phyloP scores from a whole-genome alignment of 2,888 invertebrate genomes.

The Drosophila dives region DNA sequence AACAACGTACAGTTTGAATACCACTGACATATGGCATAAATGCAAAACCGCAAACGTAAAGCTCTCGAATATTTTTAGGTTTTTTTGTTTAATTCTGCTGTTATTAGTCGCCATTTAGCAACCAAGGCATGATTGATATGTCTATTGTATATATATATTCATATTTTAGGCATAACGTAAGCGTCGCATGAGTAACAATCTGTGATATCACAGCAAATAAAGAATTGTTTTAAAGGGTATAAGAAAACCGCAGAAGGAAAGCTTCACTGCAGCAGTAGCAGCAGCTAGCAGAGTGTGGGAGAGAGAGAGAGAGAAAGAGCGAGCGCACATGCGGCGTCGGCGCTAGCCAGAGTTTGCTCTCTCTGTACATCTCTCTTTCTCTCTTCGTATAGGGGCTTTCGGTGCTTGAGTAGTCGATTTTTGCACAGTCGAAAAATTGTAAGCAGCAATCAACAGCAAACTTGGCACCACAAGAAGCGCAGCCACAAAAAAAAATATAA shows the following conservation, averaged over 20 bases:
- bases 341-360: slow-evolving; percentile 31
- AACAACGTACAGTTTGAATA: slow-evolving; percentile 23
- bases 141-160: slow-evolving; percentile 2
- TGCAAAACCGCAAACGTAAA: slow-evolving; percentile 23
- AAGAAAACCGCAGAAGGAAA: slow-evolving; percentile 36
- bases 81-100: slow-evolving; percentile 3
- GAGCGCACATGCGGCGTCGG: slow-evolving; percentile 52
- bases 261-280: slow-evolving; percentile 45
- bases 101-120: slow-evolving; percentile 19
- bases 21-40: slow-evolving; percentile 1
- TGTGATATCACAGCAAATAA: slow-evolving; percentile 23
- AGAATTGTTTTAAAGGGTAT: slow-evolving; percentile 37
- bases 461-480: slow-evolving; percentile 48
- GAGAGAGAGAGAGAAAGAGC: slow-evolving; percentile 1
- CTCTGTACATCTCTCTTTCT: slow-evolving; percentile 24
- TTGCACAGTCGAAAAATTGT: slow-evolving; percentile 73
- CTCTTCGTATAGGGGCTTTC: slow-evolving; percentile 27
- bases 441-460: slow-evolving; percentile 69
- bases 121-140: slow-evolving; percentile 28
- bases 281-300: slow-evolving; percentile 1
- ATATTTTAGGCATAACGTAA: slow-evolving; percentile 47
- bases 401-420: slow-evolving; percentile 66
- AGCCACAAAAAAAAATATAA: slow-evolving; percentile 36
- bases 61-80: slow-evolving; percentile 5
- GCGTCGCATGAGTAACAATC: slow-evolving; percentile 54